Evolutionary conservation across 2,888 invertebrate species (phyloP).

Genomic region (Steromphala cineraria): DNA sequence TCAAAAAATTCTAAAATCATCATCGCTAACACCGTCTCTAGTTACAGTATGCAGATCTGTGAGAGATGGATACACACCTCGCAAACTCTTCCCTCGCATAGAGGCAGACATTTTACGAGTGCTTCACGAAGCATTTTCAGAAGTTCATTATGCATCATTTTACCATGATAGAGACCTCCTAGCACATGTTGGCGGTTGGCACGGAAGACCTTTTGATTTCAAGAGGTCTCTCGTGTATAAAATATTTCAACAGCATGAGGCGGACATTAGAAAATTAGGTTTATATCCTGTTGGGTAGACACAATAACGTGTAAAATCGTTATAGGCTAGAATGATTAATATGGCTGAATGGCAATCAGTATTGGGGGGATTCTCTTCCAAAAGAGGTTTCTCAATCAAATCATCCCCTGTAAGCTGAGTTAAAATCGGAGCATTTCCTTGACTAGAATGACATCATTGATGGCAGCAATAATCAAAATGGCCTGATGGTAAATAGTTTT

Average conservation of each 20-base stretch:
- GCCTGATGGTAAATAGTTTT: no score
- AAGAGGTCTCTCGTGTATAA: background rate
- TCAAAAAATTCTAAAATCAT: slow-evolving; percentile 41
- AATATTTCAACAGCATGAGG: background rate
- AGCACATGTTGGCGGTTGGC: slow-evolving; percentile 64
- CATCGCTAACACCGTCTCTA: slow-evolving; percentile 39
- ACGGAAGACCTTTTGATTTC: slow-evolving; percentile 22
- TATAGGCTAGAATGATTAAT: no score
- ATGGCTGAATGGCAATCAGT: no score
- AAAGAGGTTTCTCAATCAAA: no score
- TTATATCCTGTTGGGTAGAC: no score
- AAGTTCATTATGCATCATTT: slow-evolving; percentile 35
- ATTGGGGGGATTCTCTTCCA: no score
- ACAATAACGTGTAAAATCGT: no score
- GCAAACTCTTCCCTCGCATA: slow-evolving; percentile 51
- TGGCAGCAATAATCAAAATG: no score
- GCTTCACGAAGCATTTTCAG: slow-evolving; percentile 38
- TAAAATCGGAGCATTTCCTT: no score
- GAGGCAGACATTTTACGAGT: slow-evolving; percentile 52
- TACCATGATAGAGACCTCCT: slow-evolving; percentile 62
- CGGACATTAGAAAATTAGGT: no score
- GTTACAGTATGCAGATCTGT: slow-evolving; percentile 67
- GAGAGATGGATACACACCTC: slow-evolving; percentile 70
- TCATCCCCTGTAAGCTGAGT: no score
- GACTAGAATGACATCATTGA: no score